Evolutionary conservation across 2,888 invertebrate genomes (phyloP).

Genomic region (Callimorpha dominula): DNA sequence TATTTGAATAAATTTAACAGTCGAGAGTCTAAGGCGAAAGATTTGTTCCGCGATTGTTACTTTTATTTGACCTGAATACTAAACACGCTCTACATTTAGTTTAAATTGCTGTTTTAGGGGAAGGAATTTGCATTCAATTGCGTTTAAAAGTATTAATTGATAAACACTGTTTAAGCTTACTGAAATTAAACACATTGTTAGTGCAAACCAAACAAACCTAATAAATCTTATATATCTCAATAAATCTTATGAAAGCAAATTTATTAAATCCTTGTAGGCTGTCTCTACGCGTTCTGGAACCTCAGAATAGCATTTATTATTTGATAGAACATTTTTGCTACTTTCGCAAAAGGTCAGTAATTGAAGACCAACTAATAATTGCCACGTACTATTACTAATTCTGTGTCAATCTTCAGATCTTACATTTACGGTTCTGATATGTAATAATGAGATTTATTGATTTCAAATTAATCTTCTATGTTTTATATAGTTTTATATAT

Average conservation of each 20-base stretch:
- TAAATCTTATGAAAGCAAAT: not conserved
- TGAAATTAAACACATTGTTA: not conserved
- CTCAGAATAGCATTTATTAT: not conserved
- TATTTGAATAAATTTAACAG: not conserved
- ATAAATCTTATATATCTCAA: no score
- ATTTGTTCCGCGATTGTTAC: not conserved
- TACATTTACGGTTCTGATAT: not conserved
- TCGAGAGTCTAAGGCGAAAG: not conserved
- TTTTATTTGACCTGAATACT: slow-evolving; percentile 11
- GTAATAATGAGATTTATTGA: not conserved
- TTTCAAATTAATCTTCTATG: not conserved
- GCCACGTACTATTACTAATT: not conserved
- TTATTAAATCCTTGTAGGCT: not conserved
- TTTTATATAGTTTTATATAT: no score
- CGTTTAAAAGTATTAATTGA: slow-evolving; percentile 3
- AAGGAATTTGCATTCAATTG: slow-evolving; percentile 10
- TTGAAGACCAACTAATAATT: not conserved
- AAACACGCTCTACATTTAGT: slow-evolving; percentile 10
- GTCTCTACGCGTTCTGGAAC: not conserved
- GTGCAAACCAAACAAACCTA: not conserved
- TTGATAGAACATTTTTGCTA: not conserved
- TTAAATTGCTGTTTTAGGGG: slow-evolving; percentile 8
- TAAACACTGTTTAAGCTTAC: not conserved
- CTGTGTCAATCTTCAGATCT: no score
- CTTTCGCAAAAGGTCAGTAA: not conserved